Conservation (phyloP, 1,140 invertebrate genomes). For the Drusus annulatus region DNA sequence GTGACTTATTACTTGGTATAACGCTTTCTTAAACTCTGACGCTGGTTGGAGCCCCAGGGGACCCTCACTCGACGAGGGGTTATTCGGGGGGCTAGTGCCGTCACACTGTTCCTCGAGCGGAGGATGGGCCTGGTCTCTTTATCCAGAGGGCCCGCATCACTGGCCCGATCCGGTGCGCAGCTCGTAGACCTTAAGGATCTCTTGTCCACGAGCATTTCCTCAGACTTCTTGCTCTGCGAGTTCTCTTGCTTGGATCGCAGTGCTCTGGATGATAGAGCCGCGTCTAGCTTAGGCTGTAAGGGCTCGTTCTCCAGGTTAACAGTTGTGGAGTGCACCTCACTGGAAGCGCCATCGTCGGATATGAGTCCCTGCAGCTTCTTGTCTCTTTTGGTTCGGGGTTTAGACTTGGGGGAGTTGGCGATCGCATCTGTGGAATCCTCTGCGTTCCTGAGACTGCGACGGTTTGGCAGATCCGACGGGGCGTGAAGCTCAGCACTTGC, state of each 20-base stretch:
- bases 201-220: constrained; percentile 37
- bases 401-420: constrained; percentile 21
- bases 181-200: constrained; percentile 48
- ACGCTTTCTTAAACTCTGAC: constrained; percentile 52
- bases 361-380: constrained; percentile 4
- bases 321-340: constrained; percentile 54
- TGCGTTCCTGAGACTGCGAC: constrained; percentile 12
- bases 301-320: constrained; percentile 49
- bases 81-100: constrained; percentile 16
- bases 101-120: constrained; percentile 51
- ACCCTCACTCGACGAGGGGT: constrained; percentile 45
- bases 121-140: constrained; percentile 51
- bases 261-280: constrained; percentile 8
- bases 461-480: constrained; percentile 26
- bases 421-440: constrained; percentile 17
- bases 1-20: constrained; percentile 45
- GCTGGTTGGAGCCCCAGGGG: constrained; percentile 44
- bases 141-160: background rate
- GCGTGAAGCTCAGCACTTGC: constrained; percentile 25
- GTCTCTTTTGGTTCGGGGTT: constrained; percentile 47
- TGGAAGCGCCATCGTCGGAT: constrained; percentile 32
- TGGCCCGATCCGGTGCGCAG: constrained; percentile 13
- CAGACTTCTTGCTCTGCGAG: constrained; percentile 32
- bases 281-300: background rate
- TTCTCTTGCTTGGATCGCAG: constrained; percentile 47